Percentiles rank a stretch among this genome's conserved stretches.
Conservation (phyloP, 2,888 invertebrate genomes). For the Tipula vernalis region DNA sequence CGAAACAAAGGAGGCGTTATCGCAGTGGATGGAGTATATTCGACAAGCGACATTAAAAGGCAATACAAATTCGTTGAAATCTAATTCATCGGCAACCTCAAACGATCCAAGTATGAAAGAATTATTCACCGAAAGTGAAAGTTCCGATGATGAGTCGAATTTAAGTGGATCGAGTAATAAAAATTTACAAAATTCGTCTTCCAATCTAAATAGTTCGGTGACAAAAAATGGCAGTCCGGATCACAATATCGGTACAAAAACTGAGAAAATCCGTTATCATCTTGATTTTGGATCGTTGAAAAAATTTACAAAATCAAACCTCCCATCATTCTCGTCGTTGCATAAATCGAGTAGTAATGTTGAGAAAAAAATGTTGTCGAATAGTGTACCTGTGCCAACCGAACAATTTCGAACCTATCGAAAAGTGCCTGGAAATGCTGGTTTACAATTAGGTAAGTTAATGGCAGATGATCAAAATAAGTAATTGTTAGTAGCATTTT, state of each 20-base stretch:
- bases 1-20: constrained; percentile 55
- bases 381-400: constrained; percentile 58
- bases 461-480: neutral
- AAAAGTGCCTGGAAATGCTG: constrained; percentile 44
- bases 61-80: constrained; percentile 24
- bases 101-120: constrained; percentile 24
- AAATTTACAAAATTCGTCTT: constrained; percentile 41
- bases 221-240: constrained; percentile 21
- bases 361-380: constrained; percentile 33
- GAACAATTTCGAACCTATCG: constrained; percentile 66
- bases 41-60: constrained; percentile 43
- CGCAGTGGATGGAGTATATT: constrained; percentile 63
- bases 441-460: constrained; percentile 28
- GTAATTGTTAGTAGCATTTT: neutral
- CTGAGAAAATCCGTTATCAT: constrained; percentile 26
- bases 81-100: constrained; percentile 20
- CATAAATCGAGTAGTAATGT: constrained; percentile 23
- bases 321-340: constrained; percentile 33
- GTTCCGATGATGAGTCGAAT: constrained; percentile 37
- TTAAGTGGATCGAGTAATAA: neutral
- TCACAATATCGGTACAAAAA: constrained; percentile 26
- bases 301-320: constrained; percentile 43
- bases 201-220: constrained; percentile 21
- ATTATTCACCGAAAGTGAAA: constrained; percentile 47
- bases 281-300: constrained; percentile 57